Percentiles rank a stretch among this genome's conserved stretches.
These are phyloP conservation scores for Andrena bucephala DNA, from an alignment of 2,888 invertebrate species.

Conservation along the genomic window DNA sequence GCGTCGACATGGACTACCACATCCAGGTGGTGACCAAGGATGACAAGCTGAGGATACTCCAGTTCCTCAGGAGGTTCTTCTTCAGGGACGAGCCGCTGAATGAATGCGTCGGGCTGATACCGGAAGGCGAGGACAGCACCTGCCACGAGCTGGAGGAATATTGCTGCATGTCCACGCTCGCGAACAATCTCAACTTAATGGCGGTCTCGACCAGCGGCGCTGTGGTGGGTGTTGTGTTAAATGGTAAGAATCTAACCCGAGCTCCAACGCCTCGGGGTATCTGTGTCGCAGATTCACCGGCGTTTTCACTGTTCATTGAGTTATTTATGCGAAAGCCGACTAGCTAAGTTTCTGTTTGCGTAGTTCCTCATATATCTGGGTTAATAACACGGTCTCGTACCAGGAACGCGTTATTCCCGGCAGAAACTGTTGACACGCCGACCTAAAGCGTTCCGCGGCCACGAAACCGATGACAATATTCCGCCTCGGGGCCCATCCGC, in stretches of 20 bases:
- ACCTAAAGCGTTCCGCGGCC: slow-evolving; percentile 23
- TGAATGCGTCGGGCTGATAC: slow-evolving; percentile 87
- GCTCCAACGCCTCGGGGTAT: neutral
- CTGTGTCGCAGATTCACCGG: neutral
- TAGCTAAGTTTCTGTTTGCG: slow-evolving; percentile 11
- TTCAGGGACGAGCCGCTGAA: slow-evolving; percentile 91
- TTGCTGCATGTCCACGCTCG: slow-evolving; percentile 86
- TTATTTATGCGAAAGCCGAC: slow-evolving; percentile 13
- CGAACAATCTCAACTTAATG: slow-evolving; percentile 88
- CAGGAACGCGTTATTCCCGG: slow-evolving; percentile 21
- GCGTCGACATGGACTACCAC: slow-evolving; percentile 82
- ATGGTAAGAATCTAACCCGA: slow-evolving; percentile 79
- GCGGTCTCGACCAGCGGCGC: slow-evolving; percentile 87
- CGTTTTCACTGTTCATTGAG: slow-evolving; percentile 13
- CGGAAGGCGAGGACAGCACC: slow-evolving; percentile 87
- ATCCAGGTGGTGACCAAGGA: slow-evolving; percentile 85
- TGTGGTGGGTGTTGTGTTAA: slow-evolving; percentile 87
- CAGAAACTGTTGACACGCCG: slow-evolving; percentile 10
- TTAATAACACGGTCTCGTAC: slow-evolving; percentile 32
- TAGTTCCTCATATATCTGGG: slow-evolving; percentile 40
- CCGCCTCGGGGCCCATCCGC: no score
- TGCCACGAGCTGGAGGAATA: slow-evolving; percentile 89
- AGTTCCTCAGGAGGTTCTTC: slow-evolving; percentile 88
- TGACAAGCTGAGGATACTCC: slow-evolving; percentile 87
- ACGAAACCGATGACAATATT: slow-evolving; percentile 15